Percentiles rank a stretch among this genome's conserved stretches.
Conservation (phyloP, 2,888 invertebrate genomes). For the Eupithecia insigniata region DNA sequence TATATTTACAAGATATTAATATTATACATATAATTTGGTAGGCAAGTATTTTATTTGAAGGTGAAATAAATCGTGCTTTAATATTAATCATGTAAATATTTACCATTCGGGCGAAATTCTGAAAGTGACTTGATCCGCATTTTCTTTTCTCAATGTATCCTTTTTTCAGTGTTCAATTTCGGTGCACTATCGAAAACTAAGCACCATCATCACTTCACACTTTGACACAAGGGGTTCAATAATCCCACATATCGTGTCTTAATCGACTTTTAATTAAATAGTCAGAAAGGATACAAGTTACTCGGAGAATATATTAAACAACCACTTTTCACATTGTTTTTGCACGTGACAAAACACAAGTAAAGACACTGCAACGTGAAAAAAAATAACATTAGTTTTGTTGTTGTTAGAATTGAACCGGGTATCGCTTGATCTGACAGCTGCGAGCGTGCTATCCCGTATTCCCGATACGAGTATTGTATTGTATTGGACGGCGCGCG, state of each 20-base stretch:
- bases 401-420: constrained; percentile 50
- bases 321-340: constrained; percentile 85
- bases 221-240: constrained; percentile 65
- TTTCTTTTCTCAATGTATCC: constrained; percentile 83
- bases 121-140: constrained; percentile 80
- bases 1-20: constrained; percentile 4
- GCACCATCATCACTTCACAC: constrained; percentile 79
- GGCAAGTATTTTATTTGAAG: background rate
- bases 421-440: constrained; percentile 81
- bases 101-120: constrained; percentile 83
- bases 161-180: constrained; percentile 75
- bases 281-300: constrained; percentile 83
- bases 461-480: constrained; percentile 76
- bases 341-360: constrained; percentile 83
- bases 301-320: constrained; percentile 80
- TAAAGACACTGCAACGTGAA: constrained; percentile 80
- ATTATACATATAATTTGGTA: too few species aligned
- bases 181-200: constrained; percentile 68
- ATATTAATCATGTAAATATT: constrained; percentile 50
- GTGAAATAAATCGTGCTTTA: background rate
- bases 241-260: constrained; percentile 78
- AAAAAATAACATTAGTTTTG: constrained; percentile 54
- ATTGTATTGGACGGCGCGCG: constrained; percentile 64
- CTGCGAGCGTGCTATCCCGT: constrained; percentile 80
- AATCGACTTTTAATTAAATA: constrained; percentile 57